These are phyloP conservation scores for Actenoides hombroni DNA, from an alignment of 2,113 vertebrate species.

Conservation along the genomic window DNA sequence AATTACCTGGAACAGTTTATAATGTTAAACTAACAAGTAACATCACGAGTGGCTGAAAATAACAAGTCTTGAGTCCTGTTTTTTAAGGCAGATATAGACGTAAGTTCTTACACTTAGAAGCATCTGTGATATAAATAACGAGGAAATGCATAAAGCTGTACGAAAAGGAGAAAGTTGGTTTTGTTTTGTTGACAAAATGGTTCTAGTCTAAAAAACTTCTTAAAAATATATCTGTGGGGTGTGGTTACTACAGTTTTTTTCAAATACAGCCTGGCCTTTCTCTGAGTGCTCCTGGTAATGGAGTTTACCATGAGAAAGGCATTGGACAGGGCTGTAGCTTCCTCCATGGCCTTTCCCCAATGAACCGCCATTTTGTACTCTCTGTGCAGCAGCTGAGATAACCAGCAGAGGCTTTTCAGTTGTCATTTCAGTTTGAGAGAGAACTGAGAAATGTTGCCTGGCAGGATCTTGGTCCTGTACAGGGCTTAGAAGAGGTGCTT, in stretches of 20 bases:
- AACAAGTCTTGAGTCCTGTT: accelerated
- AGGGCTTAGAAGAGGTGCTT: no score
- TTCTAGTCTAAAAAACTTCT: background rate
- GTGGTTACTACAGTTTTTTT: background rate
- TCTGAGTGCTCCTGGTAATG: background rate
- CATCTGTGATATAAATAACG: background rate
- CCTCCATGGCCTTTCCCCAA: background rate
- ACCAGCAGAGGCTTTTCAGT: accelerated
- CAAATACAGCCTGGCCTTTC: background rate
- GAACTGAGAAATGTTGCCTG: accelerated
- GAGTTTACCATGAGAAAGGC: background rate
- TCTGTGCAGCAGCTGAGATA: background rate
- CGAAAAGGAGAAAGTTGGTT: background rate
- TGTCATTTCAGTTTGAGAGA: background rate
- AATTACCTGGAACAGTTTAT: background rate
- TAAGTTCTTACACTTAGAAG: background rate
- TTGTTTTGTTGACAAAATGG: background rate
- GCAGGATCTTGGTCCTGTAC: accelerated
- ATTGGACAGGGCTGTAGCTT: background rate
- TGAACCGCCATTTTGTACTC: background rate
- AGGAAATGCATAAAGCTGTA: background rate
- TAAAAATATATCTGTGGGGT: background rate
- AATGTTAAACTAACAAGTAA: background rate
- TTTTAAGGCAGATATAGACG: background rate
- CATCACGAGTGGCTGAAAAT: background rate